Conservation (phyloP, 2,797 vertebrate species). For the Sebastes glaucus region DNA sequence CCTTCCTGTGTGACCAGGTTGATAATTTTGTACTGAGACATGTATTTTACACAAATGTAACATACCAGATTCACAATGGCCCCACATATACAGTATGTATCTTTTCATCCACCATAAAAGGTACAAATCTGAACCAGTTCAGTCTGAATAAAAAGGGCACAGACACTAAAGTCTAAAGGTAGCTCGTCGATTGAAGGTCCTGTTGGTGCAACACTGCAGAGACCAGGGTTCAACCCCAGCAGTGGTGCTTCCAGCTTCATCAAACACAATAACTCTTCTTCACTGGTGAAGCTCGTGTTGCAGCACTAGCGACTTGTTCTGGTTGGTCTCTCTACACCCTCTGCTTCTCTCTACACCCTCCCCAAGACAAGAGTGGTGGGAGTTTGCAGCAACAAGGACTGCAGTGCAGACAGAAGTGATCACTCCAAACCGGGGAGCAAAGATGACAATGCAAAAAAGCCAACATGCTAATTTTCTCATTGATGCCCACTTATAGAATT, state of each 20-base stretch:
- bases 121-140: not conserved
- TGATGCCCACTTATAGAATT: not conserved
- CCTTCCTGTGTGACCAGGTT: no score
- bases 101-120: not conserved
- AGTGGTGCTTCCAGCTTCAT: constrained; percentile 7
- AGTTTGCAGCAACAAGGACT: not conserved
- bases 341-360: not conserved
- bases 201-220: not conserved
- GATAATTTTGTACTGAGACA: not conserved
- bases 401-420: constrained; percentile 4
- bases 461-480: not conserved
- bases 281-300: constrained; percentile 2
- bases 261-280: constrained; percentile 9
- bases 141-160: not conserved
- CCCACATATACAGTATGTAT: not conserved
- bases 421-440: not conserved
- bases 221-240: not conserved
- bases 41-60: not conserved
- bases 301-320: not conserved
- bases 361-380: not conserved
- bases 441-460: not conserved
- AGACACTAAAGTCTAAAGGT: not conserved
- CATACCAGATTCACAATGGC: not conserved
- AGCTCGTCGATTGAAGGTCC: not conserved
- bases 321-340: not conserved